A percentile compares a stretch with the other conserved stretches of the same genome.
Conservation (phyloP, 2,113 vertebrate species). For the Hepsetus odoe region DNA sequence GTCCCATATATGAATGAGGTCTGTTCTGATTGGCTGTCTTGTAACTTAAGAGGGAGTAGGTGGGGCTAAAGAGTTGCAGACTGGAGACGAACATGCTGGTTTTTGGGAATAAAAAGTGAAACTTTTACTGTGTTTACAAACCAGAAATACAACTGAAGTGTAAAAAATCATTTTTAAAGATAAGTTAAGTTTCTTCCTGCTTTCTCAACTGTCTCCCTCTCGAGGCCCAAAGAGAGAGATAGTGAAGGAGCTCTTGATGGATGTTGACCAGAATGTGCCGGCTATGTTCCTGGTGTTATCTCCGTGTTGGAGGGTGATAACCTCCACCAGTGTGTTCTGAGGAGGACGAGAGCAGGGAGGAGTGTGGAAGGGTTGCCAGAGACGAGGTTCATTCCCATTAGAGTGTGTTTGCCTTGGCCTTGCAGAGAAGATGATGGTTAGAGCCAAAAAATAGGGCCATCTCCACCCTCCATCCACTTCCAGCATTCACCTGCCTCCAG, state of each 20-base stretch:
- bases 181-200: too few species aligned
- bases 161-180: too few species aligned
- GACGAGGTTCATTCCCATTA: slow-evolving; percentile 50
- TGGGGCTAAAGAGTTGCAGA: too few species aligned
- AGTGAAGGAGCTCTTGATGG: slow-evolving; percentile 65
- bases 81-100: too few species aligned
- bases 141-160: too few species aligned
- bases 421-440: not conserved
- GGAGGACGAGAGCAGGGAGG: slow-evolving; percentile 54
- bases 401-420: slow-evolving; percentile 35
- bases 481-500: not conserved
- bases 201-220: not conserved
- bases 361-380: slow-evolving; percentile 33
- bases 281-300: slow-evolving; percentile 66
- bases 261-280: slow-evolving; percentile 59
- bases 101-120: too few species aligned
- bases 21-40: too few species aligned
- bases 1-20: too few species aligned
- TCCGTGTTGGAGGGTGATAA: slow-evolving; percentile 66
- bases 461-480: not conserved
- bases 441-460: slow-evolving; percentile 4
- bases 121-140: too few species aligned
- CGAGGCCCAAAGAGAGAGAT: slow-evolving; percentile 39
- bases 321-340: slow-evolving; percentile 54
- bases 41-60: too few species aligned